Evolutionary conservation across 2,113 vertebrate species (phyloP).

Genomic region (Sylvietta virens): DNA sequence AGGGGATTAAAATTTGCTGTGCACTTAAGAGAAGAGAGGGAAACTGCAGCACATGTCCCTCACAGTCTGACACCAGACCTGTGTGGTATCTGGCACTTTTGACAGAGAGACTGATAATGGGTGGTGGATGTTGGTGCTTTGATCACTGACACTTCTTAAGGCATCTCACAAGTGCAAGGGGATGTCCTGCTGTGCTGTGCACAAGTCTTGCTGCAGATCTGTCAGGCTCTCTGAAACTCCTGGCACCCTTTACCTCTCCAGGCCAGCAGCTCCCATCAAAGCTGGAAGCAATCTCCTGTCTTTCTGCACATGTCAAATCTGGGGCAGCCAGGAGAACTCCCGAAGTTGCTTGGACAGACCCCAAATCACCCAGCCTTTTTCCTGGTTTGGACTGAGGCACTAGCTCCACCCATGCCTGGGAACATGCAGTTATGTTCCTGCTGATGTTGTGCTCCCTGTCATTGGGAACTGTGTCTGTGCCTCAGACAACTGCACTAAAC

Average conservation of each 20-base stretch:
- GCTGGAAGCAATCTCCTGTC: background rate
- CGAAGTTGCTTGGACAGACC: background rate
- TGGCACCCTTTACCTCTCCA: background rate
- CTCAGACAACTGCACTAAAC: background rate
- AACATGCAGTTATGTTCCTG: background rate
- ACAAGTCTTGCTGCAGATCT: background rate
- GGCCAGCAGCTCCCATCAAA: background rate
- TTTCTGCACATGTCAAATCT: background rate
- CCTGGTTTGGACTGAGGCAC: background rate
- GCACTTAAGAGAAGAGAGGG: background rate
- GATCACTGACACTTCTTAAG: background rate
- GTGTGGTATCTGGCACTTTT: background rate
- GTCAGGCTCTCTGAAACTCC: background rate
- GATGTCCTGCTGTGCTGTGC: background rate
- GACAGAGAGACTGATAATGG: background rate
- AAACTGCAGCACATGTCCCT: background rate
- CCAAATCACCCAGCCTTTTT: background rate
- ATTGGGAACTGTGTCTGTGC: fast-evolving
- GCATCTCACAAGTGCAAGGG: background rate
- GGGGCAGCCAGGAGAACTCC: background rate
- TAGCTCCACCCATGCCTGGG: background rate
- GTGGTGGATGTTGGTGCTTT: background rate
- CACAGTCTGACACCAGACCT: background rate
- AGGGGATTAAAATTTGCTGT: background rate
- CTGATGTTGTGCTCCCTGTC: background rate